A percentile compares a stretch with the other conserved stretches of the same genome.
Conservation (phyloP, 2,888 invertebrate species). For the Diaprepes abbreviatus region DNA sequence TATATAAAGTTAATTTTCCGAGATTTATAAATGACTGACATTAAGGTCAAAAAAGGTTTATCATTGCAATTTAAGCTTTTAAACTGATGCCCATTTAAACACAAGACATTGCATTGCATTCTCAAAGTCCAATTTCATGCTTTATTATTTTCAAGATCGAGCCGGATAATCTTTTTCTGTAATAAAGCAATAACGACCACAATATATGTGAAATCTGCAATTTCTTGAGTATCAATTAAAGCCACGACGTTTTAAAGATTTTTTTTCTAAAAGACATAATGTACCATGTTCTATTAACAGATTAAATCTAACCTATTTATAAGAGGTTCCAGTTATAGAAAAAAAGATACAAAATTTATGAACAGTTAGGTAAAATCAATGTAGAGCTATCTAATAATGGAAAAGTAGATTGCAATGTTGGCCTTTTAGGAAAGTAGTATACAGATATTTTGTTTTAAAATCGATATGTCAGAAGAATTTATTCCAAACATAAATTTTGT, state of each 20-base stretch:
- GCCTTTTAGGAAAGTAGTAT: neutral
- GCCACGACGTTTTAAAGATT: neutral
- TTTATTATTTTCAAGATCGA: slow-evolving; percentile 14
- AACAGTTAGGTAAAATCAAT: slow-evolving; percentile 21
- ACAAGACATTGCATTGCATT: slow-evolving; percentile 7
- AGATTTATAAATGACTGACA: slow-evolving; percentile 7
- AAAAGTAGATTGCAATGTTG: slow-evolving; percentile 10
- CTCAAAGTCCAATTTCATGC: slow-evolving; percentile 16
- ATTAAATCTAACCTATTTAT: slow-evolving; percentile 16
- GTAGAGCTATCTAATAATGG: slow-evolving; percentile 10
- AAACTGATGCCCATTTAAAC: slow-evolving; percentile 12
- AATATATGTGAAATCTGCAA: slow-evolving; percentile 16
- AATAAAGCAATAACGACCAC: slow-evolving; percentile 18
- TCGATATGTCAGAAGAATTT: too few species aligned
- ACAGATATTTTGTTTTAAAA: neutral
- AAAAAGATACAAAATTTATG: slow-evolving; percentile 19
- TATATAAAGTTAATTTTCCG: neutral
- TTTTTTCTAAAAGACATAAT: slow-evolving; percentile 12
- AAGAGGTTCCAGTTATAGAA: neutral
- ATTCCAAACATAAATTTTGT: too few species aligned
- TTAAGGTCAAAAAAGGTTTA: neutral
- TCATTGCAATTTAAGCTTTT: slow-evolving; percentile 8
- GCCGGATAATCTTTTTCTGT: slow-evolving; percentile 3
- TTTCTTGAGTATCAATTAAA: slow-evolving; percentile 19
- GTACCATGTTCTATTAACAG: slow-evolving; percentile 13